Evolutionary conservation across 1,140 invertebrate genomes (phyloP), one percentile per base, ranked within the genome.

Genomic region (Sipha flava): DNA sequence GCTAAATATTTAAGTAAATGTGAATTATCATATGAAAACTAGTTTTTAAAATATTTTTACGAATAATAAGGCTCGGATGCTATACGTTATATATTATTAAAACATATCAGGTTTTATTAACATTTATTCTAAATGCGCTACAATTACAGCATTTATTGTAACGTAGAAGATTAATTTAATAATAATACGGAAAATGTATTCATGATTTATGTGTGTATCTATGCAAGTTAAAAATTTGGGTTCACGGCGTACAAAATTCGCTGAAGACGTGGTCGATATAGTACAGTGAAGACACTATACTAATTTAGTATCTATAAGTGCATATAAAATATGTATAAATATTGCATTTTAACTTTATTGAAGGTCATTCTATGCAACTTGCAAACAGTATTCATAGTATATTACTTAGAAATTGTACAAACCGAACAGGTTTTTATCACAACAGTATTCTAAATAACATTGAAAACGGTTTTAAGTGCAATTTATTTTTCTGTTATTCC

Each of bases 301-400:
- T 72, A 72, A 72, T 72, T 72, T 72, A 72, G 43, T 43, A 72
- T 26, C 68, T 31, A 62, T 14, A n/a, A 16, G 64, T 72, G 43
- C 18, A 16, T 18, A 72, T 72, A 49, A 72, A 47, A 72, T 72
- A 43, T 12, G 68, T 72, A 72, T 70, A 47, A 47, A 72, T 54
- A 54, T 54, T 75, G 49, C 49, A 75, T 75, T 75, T 75, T 10
- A 21, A 75, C 47, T 75, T 54, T 52, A 54, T 73, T 31, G 72
- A 75, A 75, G 72, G 72, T 75, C 68, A 43, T 21, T 66, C 9
- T 5, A 21, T 66, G 34, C 37, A 66, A 66, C 21, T 66, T 66
- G 34, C 34, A 7, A 66, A 40, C 62, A n/a, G n/a, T n/a, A 10
- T 40, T 14, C 21, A 47, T 47, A 2, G 14, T 14, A 14, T 45